These are phyloP conservation scores for Phocoena sinus DNA, from an alignment of 2,113 vertebrate species.

Conservation along the genomic window DNA sequence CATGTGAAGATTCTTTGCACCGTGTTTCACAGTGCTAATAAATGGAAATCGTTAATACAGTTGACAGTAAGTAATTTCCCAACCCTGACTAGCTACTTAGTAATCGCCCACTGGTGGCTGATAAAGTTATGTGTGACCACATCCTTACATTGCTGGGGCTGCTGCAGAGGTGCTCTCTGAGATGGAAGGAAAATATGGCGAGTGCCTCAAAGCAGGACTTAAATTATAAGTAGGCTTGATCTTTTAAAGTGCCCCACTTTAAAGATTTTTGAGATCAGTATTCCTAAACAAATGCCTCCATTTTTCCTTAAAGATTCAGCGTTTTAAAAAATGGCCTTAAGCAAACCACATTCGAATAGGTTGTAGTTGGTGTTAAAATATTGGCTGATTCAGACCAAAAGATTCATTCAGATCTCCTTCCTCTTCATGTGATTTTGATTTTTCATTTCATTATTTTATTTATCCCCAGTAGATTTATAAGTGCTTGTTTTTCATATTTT, in stretches of 20 bases:
- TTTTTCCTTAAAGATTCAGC: neutral
- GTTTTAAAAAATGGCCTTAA: neutral
- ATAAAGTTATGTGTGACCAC: fast-evolving
- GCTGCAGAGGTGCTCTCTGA: neutral
- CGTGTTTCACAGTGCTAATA: neutral
- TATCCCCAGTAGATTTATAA: neutral
- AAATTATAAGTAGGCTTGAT: too few relatives aligned
- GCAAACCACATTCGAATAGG: neutral
- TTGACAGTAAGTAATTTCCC: neutral
- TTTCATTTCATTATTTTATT: neutral
- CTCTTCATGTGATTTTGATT: neutral
- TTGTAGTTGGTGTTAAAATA: neutral
- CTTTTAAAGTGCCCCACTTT: neutral
- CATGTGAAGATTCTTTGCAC: neutral
- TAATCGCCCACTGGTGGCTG: neutral
- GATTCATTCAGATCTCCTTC: neutral
- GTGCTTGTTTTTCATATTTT: neutral
- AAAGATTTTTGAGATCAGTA: neutral
- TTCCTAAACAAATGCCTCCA: neutral
- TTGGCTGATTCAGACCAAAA: neutral
- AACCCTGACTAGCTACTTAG: fast-evolving
- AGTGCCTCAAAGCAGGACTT: neutral
- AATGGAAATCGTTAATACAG: neutral
- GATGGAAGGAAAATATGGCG: neutral
- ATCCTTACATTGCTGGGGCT: neutral